Percentiles rank a stretch among this genome's conserved stretches.
Evolutionary conservation across 2,113 vertebrate genomes (phyloP).

Genomic region (Cheilinus undulatus): DNA sequence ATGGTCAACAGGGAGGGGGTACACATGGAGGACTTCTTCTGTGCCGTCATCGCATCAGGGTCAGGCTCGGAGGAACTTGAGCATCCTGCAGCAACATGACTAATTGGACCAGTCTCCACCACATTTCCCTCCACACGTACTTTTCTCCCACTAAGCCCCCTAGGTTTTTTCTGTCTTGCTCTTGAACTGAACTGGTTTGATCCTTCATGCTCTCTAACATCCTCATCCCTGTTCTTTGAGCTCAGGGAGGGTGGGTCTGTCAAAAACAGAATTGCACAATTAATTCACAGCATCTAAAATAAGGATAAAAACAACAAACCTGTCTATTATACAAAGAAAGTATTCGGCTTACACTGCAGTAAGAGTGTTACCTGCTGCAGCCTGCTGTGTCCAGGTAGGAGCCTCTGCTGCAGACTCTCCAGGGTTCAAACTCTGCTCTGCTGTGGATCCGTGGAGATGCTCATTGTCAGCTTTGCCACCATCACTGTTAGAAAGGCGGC

Average conservation of each 20-base stretch:
- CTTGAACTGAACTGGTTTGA: no score
- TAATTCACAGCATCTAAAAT: no score
- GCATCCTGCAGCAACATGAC: neutral
- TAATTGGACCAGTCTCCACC: neutral
- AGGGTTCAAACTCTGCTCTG: neutral
- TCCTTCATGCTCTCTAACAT: slow-evolving; percentile 53
- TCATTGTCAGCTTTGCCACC: slow-evolving; percentile 14
- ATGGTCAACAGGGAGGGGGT: neutral
- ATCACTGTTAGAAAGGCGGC: neutral
- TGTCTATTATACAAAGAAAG: neutral
- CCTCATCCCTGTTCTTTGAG: slow-evolving; percentile 21
- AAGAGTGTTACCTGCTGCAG: slow-evolving; percentile 43
- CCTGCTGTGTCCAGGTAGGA: neutral
- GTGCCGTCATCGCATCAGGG: neutral
- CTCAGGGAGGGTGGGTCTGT: slow-evolving; percentile 21
- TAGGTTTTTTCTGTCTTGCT: no score
- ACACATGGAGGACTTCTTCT: neutral
- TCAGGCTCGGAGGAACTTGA: neutral
- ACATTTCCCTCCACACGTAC: neutral
- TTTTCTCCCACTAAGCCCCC: neutral
- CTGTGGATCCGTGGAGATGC: slow-evolving; percentile 53
- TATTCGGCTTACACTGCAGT: no score
- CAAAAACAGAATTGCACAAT: slow-evolving; percentile 1
- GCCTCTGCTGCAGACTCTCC: slow-evolving; percentile 3
- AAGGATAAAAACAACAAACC: neutral